Evolutionary conservation across 1,140 invertebrate species (phyloP).

Genomic region (Drosophila hydei): DNA sequence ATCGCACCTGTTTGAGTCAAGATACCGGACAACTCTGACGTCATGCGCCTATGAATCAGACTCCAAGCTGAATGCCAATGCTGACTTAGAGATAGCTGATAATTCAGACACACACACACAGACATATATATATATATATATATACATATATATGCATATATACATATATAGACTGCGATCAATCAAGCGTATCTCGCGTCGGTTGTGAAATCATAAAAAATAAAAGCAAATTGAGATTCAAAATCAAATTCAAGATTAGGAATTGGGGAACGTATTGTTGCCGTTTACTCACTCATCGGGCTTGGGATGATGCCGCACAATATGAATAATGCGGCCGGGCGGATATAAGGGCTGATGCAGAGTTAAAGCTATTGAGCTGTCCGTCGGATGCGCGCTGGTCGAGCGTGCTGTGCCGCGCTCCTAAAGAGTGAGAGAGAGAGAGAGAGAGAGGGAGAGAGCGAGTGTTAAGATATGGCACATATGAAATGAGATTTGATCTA

Average conservation of each 20-base stretch:
- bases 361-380: slow-evolving; percentile 90
- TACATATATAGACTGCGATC: slow-evolving; percentile 3
- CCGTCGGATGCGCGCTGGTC: slow-evolving; percentile 88
- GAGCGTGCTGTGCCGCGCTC: slow-evolving; percentile 85
- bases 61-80: background rate
- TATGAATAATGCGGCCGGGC: slow-evolving; percentile 94
- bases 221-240: background rate
- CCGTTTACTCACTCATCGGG: slow-evolving; percentile 89
- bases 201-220: slow-evolving; percentile 4
- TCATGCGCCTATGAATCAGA: slow-evolving; percentile 54
- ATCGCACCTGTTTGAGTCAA: background rate
- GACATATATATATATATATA: background rate
- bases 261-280: background rate
- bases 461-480: background rate
- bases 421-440: slow-evolving; percentile 33
- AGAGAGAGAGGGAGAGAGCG: background rate
- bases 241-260: background rate
- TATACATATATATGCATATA: background rate
- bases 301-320: slow-evolving; percentile 94
- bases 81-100: slow-evolving; percentile 32
- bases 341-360: slow-evolving; percentile 93
- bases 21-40: slow-evolving; percentile 31
- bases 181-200: slow-evolving; percentile 32
- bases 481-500: slow-evolving; percentile 16
- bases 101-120: slow-evolving; percentile 14